A percentile compares a stretch with the other conserved stretches of the same genome.
These are phyloP conservation scores for Leptoteleia sp. DNA, from an alignment of 1,140 invertebrate genomes.

Conservation along the genomic window DNA sequence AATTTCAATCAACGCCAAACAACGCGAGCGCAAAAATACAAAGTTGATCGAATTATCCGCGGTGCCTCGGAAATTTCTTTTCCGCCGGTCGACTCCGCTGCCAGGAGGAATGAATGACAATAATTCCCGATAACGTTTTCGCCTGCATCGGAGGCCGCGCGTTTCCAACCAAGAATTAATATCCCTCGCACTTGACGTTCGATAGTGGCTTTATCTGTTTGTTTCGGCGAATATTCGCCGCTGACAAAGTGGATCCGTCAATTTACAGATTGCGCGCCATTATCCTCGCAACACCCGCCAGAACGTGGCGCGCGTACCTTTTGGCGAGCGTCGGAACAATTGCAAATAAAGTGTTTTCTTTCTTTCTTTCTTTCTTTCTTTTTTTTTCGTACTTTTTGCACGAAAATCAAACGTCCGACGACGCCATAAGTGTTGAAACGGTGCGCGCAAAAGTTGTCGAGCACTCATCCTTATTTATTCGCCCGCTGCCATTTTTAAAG, in stretches of 20 bases:
- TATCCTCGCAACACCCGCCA: slow-evolving; percentile 23
- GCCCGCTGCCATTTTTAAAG: slow-evolving; percentile 10
- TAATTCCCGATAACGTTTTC: slow-evolving; percentile 55
- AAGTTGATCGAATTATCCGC: slow-evolving; percentile 41
- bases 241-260: slow-evolving; percentile 44
- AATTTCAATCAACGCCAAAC: slow-evolving; percentile 7
- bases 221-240: slow-evolving; percentile 22
- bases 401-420: slow-evolving; percentile 22
- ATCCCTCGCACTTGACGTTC: slow-evolving; percentile 40
- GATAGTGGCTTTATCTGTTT: slow-evolving; percentile 42
- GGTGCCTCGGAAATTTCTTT: slow-evolving; percentile 38
- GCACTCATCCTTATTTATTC: slow-evolving; percentile 44
- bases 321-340: slow-evolving; percentile 24
- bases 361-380: too few species aligned
- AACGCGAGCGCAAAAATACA: not conserved
- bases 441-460: slow-evolving; percentile 54
- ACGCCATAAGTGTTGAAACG: too few species aligned
- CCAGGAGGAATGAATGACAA: slow-evolving; percentile 40
- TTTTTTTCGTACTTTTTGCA: slow-evolving; percentile 37
- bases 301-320: slow-evolving; percentile 8
- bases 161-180: slow-evolving; percentile 41
- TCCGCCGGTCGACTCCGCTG: not conserved
- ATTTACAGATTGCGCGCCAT: slow-evolving; percentile 35
- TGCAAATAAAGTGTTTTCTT: not conserved
- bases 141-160: slow-evolving; percentile 17